A percentile compares a stretch with the other conserved stretches of the same genome.
These are phyloP conservation scores for Germaria angustata DNA, from an alignment of 2,888 invertebrate species.

Conservation along the genomic window DNA sequence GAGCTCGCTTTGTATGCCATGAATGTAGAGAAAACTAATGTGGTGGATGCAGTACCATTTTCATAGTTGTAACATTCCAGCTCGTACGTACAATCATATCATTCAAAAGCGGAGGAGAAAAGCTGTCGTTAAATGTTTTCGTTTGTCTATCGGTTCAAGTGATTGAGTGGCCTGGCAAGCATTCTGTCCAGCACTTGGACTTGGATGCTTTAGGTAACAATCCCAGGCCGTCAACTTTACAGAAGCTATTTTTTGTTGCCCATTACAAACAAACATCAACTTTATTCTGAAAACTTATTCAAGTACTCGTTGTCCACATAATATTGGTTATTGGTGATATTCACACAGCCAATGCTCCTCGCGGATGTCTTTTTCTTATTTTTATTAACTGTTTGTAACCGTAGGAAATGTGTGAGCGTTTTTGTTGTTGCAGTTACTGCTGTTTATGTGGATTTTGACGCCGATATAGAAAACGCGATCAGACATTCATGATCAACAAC, in stretches of 20 bases:
- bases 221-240: conserved; percentile 35
- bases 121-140: conserved; percentile 61
- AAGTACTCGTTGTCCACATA: conserved; percentile 31
- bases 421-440: conserved; percentile 52
- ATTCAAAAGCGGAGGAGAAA: conserved; percentile 27
- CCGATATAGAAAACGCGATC: conserved; percentile 67
- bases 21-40: conserved; percentile 39
- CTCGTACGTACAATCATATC: conserved; percentile 14
- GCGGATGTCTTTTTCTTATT: background rate
- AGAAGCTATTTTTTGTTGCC: conserved; percentile 55
- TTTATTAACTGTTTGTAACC: conserved; percentile 50
- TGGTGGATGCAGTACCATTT: conserved; percentile 9
- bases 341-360: conserved; percentile 5
- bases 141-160: conserved; percentile 57
- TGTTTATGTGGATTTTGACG: conserved; percentile 63
- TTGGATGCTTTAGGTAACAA: conserved; percentile 7
- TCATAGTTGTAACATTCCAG: conserved; percentile 22
- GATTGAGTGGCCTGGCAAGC: conserved; percentile 55
- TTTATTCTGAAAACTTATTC: conserved; percentile 23
- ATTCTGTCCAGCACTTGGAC: conserved; percentile 12
- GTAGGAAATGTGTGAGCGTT: conserved; percentile 65
- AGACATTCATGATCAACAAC: conserved; percentile 64
- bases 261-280: conserved; percentile 51
- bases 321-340: conserved; percentile 52
- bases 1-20: conserved; percentile 5